Conservation (phyloP, 2,113 vertebrate genomes). For the Protobothrops mucrosquamatus region DNA sequence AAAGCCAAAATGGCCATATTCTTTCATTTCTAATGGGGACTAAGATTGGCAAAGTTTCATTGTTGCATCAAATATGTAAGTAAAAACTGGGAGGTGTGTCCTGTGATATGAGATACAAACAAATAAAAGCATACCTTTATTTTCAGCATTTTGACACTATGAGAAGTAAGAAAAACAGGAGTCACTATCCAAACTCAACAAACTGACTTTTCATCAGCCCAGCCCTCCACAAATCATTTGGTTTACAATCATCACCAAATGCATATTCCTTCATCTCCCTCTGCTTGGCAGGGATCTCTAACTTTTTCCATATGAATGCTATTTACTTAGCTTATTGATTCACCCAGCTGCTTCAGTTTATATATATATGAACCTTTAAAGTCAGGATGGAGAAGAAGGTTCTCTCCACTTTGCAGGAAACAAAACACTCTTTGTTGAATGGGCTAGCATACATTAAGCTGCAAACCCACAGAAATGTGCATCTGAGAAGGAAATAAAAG, state of each 20-base stretch:
- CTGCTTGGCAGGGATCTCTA: conserved; percentile 32
- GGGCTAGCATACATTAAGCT: neutral
- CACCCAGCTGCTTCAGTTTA: conserved; percentile 44
- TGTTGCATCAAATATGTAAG: neutral
- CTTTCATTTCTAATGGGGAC: neutral
- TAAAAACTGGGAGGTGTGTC: neutral
- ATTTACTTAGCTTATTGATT: conserved; percentile 57
- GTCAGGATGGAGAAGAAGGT: neutral
- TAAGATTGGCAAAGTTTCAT: neutral
- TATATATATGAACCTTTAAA: conserved; percentile 31
- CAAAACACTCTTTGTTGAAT: conserved; percentile 30
- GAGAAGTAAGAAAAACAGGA: neutral
- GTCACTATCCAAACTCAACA: conserved; percentile 11
- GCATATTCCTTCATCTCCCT: neutral
- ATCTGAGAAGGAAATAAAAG: conserved; percentile 45
- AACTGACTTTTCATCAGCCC: neutral
- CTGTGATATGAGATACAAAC: neutral
- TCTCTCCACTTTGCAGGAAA: conserved; percentile 5
- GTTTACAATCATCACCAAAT: conserved; percentile 24
- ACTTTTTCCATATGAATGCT: conserved; percentile 52
- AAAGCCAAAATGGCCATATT: neutral
- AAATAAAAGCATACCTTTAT: neutral
- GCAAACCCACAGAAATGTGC: neutral
- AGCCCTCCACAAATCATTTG: neutral
- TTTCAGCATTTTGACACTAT: conserved; percentile 25